Base-by-base conservation (phyloP, 2,113 vertebrate species). In the Corythaixoides concolor region DNA sequence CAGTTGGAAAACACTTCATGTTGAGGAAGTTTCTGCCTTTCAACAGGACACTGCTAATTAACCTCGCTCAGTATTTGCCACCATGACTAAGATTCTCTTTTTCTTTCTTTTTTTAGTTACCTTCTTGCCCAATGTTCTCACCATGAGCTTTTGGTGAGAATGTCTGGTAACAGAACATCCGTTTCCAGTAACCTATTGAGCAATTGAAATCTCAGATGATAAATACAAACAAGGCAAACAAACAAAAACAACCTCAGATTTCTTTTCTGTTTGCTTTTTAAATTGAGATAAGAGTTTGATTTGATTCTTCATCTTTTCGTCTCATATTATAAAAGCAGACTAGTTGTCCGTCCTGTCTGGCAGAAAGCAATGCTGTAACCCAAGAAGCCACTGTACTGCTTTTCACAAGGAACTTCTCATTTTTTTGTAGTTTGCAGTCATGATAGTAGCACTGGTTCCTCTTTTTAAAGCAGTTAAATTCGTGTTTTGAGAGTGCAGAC, bases 391-490 rank as follows among this genome's bases (percentile, higher is more conserved):
- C 22, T 8, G 30, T 58, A 60, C 66, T 81, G 58, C 69, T 15
- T 85, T 92, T 72, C 73, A 78, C 35, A 28, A 75, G 59, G 70
- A 73, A 30, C 43, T n/a, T 50, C 2, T 84, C 56, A 13, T 41
- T 93, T 87, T 87, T 50, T 68, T 66, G 16, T 12, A 30, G 39
- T 50, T 81, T 41, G 43, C 53, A 39, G 74, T 67, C 76, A n/a
- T 22, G 75, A 37, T 45, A 64, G 63, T 87, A 73, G 68, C 41
- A 10, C 3, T 49, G 74, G 19, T 75, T 90, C 84, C 87, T 58
- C 74, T 91, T 96, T 93, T 52, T 64, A 70, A 67, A 83, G 88
- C 69, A 49, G 53, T 84, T 58, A 59, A 87, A 88, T 88, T 62
- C 2, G 3, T 60, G 45, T 78, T 97, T 43, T 81, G 76, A 85